Base-by-base conservation (phyloP, 2,888 invertebrate genomes). In the Mesorhabditis spiculigera region DNA sequence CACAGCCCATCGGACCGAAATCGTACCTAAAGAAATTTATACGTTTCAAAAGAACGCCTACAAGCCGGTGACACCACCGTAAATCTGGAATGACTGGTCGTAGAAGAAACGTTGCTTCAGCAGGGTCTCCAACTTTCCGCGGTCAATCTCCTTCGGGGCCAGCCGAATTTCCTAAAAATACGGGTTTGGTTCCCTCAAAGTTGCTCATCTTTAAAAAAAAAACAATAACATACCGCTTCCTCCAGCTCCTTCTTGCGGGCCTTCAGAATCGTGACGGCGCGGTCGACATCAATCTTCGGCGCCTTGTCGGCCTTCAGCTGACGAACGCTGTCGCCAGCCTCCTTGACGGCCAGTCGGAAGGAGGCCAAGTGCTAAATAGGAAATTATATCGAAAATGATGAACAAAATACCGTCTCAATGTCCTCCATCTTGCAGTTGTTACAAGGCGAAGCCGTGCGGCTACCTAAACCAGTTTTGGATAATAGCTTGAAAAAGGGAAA, bases 1-100 rank as follows among this genome's bases (percentile, higher is more conserved):
- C 95, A 89, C 97, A 98, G 4, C 98, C 98, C 95, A 98, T 96
- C 0, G 98, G 98, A 0, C 98, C 98, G 87, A 95, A 98, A 88
- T 99, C 98, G 88, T 93, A 77, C 42, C 73, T 71, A n/a, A 67
- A 67, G 43, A 43, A 10, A n/a, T 41, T 42, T 42, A 8, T n/a
- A 65, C 43, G 3, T 43, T 65, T 42, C 69, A 67, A 43, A 68
- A 67, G 10, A 73, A 42, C 43, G 70, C 68, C 61, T 43, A 79
- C 70, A 77, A 71, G 69, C 83, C 83, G 6, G 81, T 78, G 78
- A 81, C 86, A 88, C 97, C 98, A 80, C 98, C 98, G 89, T 99
- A 99, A 82, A 99, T 98, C 0, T 97, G 94, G 89, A 99, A 99
- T 0, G 96, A 95, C 86, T 96, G 96, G 86, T 97, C 97, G 88